Base-by-base conservation (phyloP, 2,797 vertebrate species). In the Melanogrammus aeglefinus region DNA sequence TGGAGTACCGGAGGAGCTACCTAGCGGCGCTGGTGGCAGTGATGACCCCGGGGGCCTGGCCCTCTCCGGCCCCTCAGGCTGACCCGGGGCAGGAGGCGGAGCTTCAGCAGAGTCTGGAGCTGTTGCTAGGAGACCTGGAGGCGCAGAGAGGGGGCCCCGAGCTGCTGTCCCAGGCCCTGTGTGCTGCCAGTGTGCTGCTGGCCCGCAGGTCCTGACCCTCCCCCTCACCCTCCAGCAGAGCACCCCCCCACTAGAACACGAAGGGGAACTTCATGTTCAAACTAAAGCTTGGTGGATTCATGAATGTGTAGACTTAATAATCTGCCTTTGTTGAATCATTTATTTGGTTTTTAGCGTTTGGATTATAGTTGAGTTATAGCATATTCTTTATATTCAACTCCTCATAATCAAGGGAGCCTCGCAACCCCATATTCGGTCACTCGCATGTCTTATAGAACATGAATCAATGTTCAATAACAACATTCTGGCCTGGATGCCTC, bases 91-190 rank as follows among this genome's bases (percentile, higher is more conserved):
- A 88, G 73, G 83, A 88, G 57, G 76, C 80, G 29, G 88, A 82
- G 86, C 85, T 92, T 16, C 76, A 77, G 38, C 84, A 88, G 0
- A 96, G 94, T 86, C 82, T 93, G 75, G 89, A 94, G 80, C 77
- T 93, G 74, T 90, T 98, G 76, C 90, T 97, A 0, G 79, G 76
- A 16, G 72, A 94, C 77, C 77, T 95, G 79, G 95, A 97, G 88
- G 83, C 82, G 4, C 89, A 90, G 41, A 79, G 51, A 72, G 89
- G 93, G 12, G 94, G 95, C 0, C 95, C 96, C 0, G 94, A 94
- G 75, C 91, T 95, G 36, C 89, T 93, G 24, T 92, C 94, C 77
- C 92, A 94, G 44, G 92, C 83, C 0, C 86, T 97, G 33, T 84
- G 82, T 82, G 90, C 87, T 18, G 77, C 93, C 27, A 94, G 95